phyloP scores from a whole-genome alignment of 2,888 invertebrate species.

The Cephus sareptanus region DNA sequence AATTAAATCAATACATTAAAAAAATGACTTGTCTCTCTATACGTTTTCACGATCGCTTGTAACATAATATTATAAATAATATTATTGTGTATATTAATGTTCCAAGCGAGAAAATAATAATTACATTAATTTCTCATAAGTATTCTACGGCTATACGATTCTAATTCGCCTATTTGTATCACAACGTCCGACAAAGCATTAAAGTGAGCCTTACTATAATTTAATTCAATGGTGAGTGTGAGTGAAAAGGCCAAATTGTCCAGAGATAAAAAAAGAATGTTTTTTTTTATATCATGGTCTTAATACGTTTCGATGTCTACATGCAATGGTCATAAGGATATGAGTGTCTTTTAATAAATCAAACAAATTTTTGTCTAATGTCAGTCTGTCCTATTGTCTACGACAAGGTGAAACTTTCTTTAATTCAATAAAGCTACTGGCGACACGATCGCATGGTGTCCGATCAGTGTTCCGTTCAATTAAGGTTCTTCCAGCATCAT shows the following conservation, averaged over 20 bases:
- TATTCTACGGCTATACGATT: not conserved
- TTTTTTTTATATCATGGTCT: not conserved
- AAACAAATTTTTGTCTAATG: not conserved
- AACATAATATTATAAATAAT: too few species aligned
- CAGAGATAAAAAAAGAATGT: not conserved
- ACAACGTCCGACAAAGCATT: not conserved
- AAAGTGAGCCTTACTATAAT: not conserved
- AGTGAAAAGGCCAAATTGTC: not conserved
- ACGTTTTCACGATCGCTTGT: too few species aligned
- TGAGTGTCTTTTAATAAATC: not conserved
- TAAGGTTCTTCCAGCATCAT: conserved; percentile 41
- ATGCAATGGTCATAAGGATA: not conserved
- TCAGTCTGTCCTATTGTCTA: not conserved
- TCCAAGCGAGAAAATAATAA: not conserved
- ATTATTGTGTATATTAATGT: too few species aligned
- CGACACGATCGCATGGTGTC: not conserved
- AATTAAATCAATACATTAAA: too few species aligned
- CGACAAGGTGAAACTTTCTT: not conserved
- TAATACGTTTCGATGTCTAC: not conserved
- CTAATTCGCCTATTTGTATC: not conserved
- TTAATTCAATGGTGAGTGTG: not conserved
- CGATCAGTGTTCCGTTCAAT: conserved; percentile 5
- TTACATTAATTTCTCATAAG: not conserved
- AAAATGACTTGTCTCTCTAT: too few species aligned
- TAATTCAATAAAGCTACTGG: not conserved